These are phyloP conservation scores for Borostomias antarcticus DNA, from an alignment of 2,797 vertebrate species.

Conservation along the genomic window DNA sequence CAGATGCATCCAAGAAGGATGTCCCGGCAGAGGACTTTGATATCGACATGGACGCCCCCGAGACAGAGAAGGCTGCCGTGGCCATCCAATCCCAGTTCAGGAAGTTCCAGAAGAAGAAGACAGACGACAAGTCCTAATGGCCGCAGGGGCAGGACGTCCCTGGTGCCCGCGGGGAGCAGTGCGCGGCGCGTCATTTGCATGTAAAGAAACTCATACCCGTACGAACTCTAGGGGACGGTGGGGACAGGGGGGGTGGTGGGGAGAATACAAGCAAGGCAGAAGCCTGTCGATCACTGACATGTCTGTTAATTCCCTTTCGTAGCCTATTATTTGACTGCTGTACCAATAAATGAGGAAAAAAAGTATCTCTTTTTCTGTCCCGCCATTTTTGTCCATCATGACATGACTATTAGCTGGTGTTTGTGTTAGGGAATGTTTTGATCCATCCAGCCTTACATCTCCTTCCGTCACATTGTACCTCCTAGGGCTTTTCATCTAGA, in stretches of 20 bases:
- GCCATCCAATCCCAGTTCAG: constrained; percentile 99
- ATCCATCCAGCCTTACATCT: constrained; percentile 38
- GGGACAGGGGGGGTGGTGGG: constrained; percentile 16
- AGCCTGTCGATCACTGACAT: constrained; percentile 69
- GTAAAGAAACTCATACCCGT: constrained; percentile 77
- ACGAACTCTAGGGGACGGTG: constrained; percentile 65
- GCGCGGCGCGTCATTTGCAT: constrained; percentile 72
- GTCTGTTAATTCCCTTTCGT: constrained; percentile 68
- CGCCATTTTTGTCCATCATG: constrained; percentile 46
- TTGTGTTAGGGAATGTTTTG: constrained; percentile 39
- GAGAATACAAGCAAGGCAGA: constrained; percentile 48
- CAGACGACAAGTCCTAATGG: constrained; percentile 87
- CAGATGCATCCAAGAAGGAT: constrained; percentile 87
- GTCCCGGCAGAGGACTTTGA: constrained; percentile 90
- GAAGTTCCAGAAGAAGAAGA: constrained; percentile 99
- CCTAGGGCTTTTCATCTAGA: constrained; percentile 50
- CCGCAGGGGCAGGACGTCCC: constrained; percentile 57
- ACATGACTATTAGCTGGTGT: constrained; percentile 52
- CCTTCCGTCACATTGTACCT: constrained; percentile 19
- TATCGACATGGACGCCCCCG: constrained; percentile 95
- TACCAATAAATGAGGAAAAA: constrained; percentile 55
- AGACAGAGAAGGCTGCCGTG: constrained; percentile 94
- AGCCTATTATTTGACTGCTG: constrained; percentile 64
- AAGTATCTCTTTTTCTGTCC: constrained; percentile 50
- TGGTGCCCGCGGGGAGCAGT: constrained; percentile 40